These are phyloP conservation scores for Patella pellucida DNA, from an alignment of 2,888 invertebrate genomes.

Conservation along the genomic window DNA sequence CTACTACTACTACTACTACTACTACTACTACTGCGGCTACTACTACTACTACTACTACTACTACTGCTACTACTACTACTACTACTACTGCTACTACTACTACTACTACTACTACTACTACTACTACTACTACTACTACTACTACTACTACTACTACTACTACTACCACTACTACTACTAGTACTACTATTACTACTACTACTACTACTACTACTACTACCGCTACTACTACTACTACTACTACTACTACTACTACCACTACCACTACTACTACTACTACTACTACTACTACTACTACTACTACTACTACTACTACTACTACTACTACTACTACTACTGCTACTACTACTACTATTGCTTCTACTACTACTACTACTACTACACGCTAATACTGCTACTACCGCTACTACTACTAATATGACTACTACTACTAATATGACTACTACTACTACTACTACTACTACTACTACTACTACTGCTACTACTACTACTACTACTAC, in stretches of 20 bases:
- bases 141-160: too few species aligned
- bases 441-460: not conserved
- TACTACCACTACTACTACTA: too few species aligned
- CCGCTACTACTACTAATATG: not conserved
- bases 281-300: not conserved
- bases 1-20: too few species aligned
- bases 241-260: not conserved
- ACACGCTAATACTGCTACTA: not conserved
- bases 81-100: too few species aligned
- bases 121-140: too few species aligned
- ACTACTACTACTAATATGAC: too few species aligned
- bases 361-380: not conserved
- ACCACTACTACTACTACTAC: not conserved
- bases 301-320: constrained; percentile 2
- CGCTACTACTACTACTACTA: constrained; percentile 9
- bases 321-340: constrained; percentile 4
- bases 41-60: too few species aligned
- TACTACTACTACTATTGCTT: constrained; percentile 2
- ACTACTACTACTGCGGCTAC: too few species aligned
- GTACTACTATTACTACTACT: too few species aligned
- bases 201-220: too few species aligned
- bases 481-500: constrained; percentile 2
- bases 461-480: not conserved
- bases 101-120: too few species aligned
- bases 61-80: too few species aligned